These are phyloP conservation scores for Gryon sp. DNA, from an alignment of 1,140 invertebrate genomes.

Conservation along the genomic window DNA sequence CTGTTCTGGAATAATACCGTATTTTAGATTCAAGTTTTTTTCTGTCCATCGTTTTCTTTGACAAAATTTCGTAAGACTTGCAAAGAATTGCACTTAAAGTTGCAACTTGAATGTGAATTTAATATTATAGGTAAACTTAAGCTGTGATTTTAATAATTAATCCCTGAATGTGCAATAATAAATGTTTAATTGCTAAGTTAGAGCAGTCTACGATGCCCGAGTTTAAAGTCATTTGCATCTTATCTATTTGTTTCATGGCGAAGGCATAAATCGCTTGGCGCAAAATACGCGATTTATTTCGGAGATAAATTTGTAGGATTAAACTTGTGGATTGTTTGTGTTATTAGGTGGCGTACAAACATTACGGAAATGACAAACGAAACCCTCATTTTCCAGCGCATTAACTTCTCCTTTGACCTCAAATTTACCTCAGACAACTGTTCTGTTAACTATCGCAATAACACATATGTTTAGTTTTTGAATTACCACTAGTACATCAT, in stretches of 20 bases:
- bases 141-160: too few species aligned
- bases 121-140: too few species aligned
- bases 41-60: too few species aligned
- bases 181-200: conserved; percentile 22
- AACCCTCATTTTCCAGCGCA: conserved; percentile 57
- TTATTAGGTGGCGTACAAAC: conserved; percentile 48
- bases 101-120: too few species aligned
- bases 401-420: conserved; percentile 54
- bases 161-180: conserved; percentile 13
- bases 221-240: conserved; percentile 36
- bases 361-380: conserved; percentile 57
- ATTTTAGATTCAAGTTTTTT: too few species aligned
- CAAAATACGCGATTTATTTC: conserved; percentile 44
- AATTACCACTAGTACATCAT: conserved; percentile 32
- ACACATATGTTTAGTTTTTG: conserved; percentile 52
- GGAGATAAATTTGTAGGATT: conserved; percentile 48
- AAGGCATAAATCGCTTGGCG: conserved; percentile 20
- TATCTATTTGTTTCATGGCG: conserved; percentile 28
- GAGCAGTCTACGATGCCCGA: conserved; percentile 2
- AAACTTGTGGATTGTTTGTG: conserved; percentile 51
- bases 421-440: conserved; percentile 45
- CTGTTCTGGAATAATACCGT: conserved; percentile 22
- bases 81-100: too few species aligned
- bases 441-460: conserved; percentile 51
- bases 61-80: too few species aligned